These are phyloP conservation scores for Ctenopoma kingsleyae DNA, from an alignment of 2,797 vertebrate species.

Conservation along the genomic window DNA sequence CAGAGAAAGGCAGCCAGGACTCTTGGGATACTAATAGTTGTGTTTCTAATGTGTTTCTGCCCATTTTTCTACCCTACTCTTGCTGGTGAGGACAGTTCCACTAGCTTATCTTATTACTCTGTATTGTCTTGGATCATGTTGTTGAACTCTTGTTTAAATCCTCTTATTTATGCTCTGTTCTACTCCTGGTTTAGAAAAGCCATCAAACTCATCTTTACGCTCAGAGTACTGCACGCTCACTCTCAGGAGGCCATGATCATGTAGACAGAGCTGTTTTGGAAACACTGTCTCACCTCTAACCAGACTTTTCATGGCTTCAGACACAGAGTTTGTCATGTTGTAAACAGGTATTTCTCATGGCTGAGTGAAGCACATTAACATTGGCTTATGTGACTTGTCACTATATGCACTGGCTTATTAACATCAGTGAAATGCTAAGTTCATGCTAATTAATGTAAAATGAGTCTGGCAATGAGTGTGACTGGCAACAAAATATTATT, in stretches of 20 bases:
- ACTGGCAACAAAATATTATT: too few relatives aligned
- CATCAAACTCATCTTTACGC: slow-evolving; percentile 58
- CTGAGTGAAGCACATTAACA: too few relatives aligned
- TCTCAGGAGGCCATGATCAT: slow-evolving; percentile 17
- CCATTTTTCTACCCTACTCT: slow-evolving; percentile 63
- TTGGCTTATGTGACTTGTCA: too few relatives aligned
- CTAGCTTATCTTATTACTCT: slow-evolving; percentile 1
- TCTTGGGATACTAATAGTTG: slow-evolving; percentile 52
- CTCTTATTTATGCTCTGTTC: slow-evolving; percentile 72
- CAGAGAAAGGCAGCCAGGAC: slow-evolving; percentile 71
- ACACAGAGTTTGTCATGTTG: too few relatives aligned
- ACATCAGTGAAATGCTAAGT: too few relatives aligned
- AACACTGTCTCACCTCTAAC: not conserved
- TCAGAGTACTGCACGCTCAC: slow-evolving; percentile 56
- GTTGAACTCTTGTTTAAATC: slow-evolving; percentile 68
- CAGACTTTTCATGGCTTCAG: not conserved
- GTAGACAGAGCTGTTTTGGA: not conserved
- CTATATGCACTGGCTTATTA: too few relatives aligned
- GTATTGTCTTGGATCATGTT: slow-evolving; percentile 57
- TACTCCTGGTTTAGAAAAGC: slow-evolving; percentile 74
- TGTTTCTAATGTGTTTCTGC: slow-evolving; percentile 67
- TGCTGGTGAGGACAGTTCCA: slow-evolving; percentile 22
- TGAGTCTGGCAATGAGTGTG: too few relatives aligned
- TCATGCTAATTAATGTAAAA: too few relatives aligned
- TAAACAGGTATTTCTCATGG: too few relatives aligned